These are phyloP conservation scores for Eunapius fragilis DNA, from an alignment of 37 sponge, comb jelly and placozoan species.

Conservation along the genomic window DNA sequence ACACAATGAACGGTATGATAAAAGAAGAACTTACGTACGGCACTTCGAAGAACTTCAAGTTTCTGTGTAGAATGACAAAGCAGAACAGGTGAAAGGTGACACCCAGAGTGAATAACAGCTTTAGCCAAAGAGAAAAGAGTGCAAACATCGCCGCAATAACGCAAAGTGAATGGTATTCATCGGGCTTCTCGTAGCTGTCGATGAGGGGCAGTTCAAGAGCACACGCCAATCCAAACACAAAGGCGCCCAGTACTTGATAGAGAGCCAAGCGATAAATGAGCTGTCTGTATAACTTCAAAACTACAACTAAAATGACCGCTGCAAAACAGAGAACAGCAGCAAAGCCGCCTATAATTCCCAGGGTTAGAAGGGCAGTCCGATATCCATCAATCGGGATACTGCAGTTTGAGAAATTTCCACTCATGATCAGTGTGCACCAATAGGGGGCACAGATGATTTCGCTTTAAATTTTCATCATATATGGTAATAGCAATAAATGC, in stretches of 20 bases:
- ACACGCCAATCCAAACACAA: not conserved
- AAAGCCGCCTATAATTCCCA: not conserved
- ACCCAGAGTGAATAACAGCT: not conserved
- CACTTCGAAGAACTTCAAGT: not conserved
- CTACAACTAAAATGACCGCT: not conserved
- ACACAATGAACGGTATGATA: too few species aligned
- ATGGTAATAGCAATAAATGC: too few species aligned
- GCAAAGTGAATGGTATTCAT: not conserved
- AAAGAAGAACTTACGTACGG: not conserved
- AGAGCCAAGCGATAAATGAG: not conserved
- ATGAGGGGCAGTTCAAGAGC: not conserved
- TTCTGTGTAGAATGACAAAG: not conserved
- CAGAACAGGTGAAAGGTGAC: not conserved
- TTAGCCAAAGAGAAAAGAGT: not conserved
- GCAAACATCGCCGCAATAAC: not conserved
- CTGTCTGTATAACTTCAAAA: not conserved
- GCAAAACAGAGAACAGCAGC: not conserved
- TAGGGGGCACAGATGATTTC: too few species aligned
- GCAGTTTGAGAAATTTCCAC: not conserved
- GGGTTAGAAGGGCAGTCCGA: not conserved
- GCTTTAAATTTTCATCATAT: too few species aligned
- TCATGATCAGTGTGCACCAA: not conserved
- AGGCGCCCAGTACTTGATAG: not conserved
- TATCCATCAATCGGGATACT: not conserved
- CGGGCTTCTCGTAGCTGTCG: not conserved